Percentiles rank a stretch among this genome's conserved stretches.
These are phyloP conservation scores for Kryphioiulus occultus DNA, from an alignment of 2,888 invertebrate species.

Conservation along the genomic window DNA sequence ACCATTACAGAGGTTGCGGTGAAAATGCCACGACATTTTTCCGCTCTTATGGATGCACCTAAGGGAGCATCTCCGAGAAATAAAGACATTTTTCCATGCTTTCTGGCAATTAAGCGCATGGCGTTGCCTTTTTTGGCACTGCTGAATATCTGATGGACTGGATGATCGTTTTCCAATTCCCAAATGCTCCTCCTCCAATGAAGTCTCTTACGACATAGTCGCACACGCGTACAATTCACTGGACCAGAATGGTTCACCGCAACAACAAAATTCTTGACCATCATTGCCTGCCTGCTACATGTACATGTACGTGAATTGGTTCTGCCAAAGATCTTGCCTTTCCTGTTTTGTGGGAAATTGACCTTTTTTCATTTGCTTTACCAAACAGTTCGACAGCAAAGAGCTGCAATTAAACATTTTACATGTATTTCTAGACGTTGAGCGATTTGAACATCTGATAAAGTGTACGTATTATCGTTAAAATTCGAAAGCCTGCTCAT, in stretches of 20 bases:
- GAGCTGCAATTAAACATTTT: background rate
- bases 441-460: background rate
- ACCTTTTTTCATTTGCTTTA: background rate
- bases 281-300: background rate
- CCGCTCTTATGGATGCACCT: conserved; percentile 33
- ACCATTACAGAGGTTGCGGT: conserved; percentile 46
- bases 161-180: conserved; percentile 35
- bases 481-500: too few species aligned
- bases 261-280: background rate
- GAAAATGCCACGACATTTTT: conserved; percentile 47
- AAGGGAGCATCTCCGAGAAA: conserved; percentile 41
- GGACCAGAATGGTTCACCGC: conserved; percentile 31
- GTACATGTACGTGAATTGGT: background rate
- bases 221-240: conserved; percentile 8
- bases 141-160: background rate
- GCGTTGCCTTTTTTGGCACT: conserved; percentile 39
- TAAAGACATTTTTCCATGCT: conserved; percentile 40
- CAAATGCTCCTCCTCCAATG: background rate
- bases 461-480: background rate
- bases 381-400: background rate
- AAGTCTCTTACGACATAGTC: background rate
- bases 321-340: background rate
- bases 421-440: background rate
- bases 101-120: conserved; percentile 33
- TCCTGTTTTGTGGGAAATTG: background rate